Evolutionary conservation across 2,888 invertebrate genomes (phyloP).

Genomic region (Drosophila flavopinicola): DNA sequence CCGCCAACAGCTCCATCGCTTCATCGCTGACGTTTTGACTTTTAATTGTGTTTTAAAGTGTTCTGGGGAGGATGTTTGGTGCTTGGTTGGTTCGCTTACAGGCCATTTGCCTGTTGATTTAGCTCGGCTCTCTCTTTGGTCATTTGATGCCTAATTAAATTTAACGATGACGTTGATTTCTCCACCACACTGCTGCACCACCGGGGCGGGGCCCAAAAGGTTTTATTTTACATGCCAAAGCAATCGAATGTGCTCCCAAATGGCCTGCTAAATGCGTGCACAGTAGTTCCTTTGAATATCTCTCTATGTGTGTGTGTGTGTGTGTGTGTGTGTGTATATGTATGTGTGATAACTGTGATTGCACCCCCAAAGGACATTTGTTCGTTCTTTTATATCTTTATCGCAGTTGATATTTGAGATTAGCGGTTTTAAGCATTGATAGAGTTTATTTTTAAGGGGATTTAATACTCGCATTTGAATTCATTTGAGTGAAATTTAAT

Average conservation of each 20-base stretch:
- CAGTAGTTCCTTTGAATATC: conserved; percentile 6
- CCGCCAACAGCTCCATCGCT: conserved; percentile 43
- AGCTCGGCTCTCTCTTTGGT: conserved; percentile 67
- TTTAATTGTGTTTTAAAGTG: conserved; percentile 79
- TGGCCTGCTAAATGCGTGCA: conserved; percentile 16
- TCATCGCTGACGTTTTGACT: conserved; percentile 68
- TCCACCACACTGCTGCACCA: conserved; percentile 16
- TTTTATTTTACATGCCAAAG: conserved; percentile 49
- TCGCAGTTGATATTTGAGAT: conserved; percentile 6
- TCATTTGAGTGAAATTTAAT: too few species aligned
- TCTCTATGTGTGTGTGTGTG: not conserved
- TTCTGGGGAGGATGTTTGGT: conserved; percentile 10
- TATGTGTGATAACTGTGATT: not conserved
- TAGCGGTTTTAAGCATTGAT: not conserved
- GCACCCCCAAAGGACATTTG: too few species aligned
- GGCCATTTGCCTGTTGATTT: conserved; percentile 81
- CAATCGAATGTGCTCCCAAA: conserved; percentile 35
- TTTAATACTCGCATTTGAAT: too few species aligned
- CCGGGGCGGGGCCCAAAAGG: conserved; percentile 13
- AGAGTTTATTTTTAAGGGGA: too few species aligned
- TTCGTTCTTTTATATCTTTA: not conserved
- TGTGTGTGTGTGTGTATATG: too few species aligned
- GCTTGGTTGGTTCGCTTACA: conserved; percentile 60
- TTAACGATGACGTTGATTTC: conserved; percentile 78
- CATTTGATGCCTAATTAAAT: conserved; percentile 83